Base-by-base conservation (phyloP, 2,113 vertebrate species). In the Pogonocichla stellata region DNA sequence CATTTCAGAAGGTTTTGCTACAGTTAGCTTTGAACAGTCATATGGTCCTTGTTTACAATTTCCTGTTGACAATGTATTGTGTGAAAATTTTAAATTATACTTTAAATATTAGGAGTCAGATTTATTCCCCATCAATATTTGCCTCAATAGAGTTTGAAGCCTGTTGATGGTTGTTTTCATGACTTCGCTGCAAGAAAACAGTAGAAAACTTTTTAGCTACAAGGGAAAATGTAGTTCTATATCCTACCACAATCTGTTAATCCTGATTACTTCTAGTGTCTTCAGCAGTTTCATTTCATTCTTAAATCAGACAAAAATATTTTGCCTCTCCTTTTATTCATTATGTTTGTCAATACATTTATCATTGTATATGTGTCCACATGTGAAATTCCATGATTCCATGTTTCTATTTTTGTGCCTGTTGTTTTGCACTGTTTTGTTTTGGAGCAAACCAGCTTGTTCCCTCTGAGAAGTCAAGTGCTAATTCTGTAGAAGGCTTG, bases 371-470 rank as follows among this genome's bases (percentile, higher is more conserved):
- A 0, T 28, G 13, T 38, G 10, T 38, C 14, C 17, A 64, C 5
- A 15, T 31, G 22, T 1, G 4, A 48, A 80, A 80, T 60, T 66
- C 28, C 33, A 23, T 31, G 11, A 54, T 70, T 47, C 45, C 45
- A 47, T 47, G 45, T 4, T 58, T n/a, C 7, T 36, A 20, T 53
- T 67, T 80, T 89, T 77, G 22, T 36, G 10, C 5, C 28, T 56
- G 22, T 33, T 71, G 20, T 56, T 75, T 72, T 51, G 5, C n/a
- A 40, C 18, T 28, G 22, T 10, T 50, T 50, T 45, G 22, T 38
- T 23, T 66, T 47, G 38, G 17, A 57, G 36, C 0, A 0, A 81
- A 36, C 3, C 3, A n/a, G 7, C 8, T 67, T 62, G 6, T 67
- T 62, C 8, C 23, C 29, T 67, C 53, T 67, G 38, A 86, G 48